Percentiles rank a stretch among this genome's conserved stretches.
Evolutionary conservation across 2,888 invertebrate genomes (phyloP).

Genomic region (Nebria brevicollis): DNA sequence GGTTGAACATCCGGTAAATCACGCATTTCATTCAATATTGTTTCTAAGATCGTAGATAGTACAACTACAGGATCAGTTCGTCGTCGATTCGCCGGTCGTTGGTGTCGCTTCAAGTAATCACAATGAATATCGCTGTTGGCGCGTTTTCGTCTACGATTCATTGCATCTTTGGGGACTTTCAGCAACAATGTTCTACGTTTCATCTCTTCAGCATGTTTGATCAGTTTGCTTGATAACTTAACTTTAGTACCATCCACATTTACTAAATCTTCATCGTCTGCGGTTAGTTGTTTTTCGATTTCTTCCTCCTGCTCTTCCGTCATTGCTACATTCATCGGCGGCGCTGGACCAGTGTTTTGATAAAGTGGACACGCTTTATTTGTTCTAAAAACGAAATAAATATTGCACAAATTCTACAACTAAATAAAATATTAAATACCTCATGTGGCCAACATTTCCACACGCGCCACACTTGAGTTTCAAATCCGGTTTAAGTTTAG

Average conservation of each 20-base stretch:
- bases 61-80: conserved; percentile 97
- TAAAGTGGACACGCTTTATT: conserved; percentile 98
- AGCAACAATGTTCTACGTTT: conserved; percentile 80
- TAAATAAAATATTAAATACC: conserved; percentile 54
- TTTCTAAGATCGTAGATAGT: conserved; percentile 88
- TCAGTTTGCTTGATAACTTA: conserved; percentile 85
- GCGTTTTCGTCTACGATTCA: conserved; percentile 72
- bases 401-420: background rate
- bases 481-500: conserved; percentile 87
- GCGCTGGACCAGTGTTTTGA: conserved; percentile 72
- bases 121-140: conserved; percentile 79
- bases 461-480: conserved; percentile 97
- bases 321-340: conserved; percentile 75
- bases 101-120: conserved; percentile 88
- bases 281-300: conserved; percentile 78
- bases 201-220: conserved; percentile 90
- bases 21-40: conserved; percentile 91
- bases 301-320: conserved; percentile 88
- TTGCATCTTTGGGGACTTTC: conserved; percentile 81
- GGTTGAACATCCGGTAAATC: conserved; percentile 92
- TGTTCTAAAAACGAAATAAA: conserved; percentile 69
- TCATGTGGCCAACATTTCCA: conserved; percentile 84
- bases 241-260: conserved; percentile 96
- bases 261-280: conserved; percentile 86
- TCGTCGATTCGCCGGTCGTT: conserved; percentile 86